Base-by-base conservation (phyloP, 1,140 invertebrate genomes). In the Phthorimaea operculella region DNA sequence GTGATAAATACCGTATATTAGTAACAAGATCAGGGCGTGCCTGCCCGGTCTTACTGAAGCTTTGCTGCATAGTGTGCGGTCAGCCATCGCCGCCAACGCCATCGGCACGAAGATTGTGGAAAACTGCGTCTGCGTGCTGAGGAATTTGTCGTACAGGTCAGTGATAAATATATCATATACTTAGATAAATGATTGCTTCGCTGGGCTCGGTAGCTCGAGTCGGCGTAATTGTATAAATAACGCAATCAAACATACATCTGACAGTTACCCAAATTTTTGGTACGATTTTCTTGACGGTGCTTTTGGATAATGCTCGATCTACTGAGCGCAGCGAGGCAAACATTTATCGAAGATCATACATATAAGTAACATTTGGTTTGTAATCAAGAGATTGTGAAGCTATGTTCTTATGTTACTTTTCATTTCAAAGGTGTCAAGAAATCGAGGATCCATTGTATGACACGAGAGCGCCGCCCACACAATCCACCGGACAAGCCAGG, bases 51-150 rank as follows among this genome's bases (percentile, higher is more conserved):
- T 99, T 50, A 93, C 98, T 1, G 97, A 98, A 79, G 92, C 96
- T 10, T 86, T 99, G 47, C 88, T 99, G 17, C 94, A 96, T 87
- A 92, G 98, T 1, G 92, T 98, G 33, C 90, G 94, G 63, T 91
- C 92, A 55, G 95, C 97, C 47, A 93, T 98, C 67, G 92, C 94
- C 63, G 95, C 94, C 76, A 94, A 94, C 61, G 96, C 98, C 78
- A 98, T 99, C 81, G 96, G 98, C 72, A 98, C 97, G 86, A 99
- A 99, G 86, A 95, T 96, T 64, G 96, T 99, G 0, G 98, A 99
- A 87, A 99, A 99, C 87, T 97, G 95, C 82, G 96, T 99, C 33
- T 99, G 98, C 82, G 94, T 99, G 64, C 87, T 99, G 44, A 87
- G 98, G 57, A 99, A 99, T 87, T 86, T 99, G 33, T 98, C 96